phyloP scores from a whole-genome alignment of 37 sponge, comb jelly and placozoan genomes.

The Oscarella lobularis region DNA sequence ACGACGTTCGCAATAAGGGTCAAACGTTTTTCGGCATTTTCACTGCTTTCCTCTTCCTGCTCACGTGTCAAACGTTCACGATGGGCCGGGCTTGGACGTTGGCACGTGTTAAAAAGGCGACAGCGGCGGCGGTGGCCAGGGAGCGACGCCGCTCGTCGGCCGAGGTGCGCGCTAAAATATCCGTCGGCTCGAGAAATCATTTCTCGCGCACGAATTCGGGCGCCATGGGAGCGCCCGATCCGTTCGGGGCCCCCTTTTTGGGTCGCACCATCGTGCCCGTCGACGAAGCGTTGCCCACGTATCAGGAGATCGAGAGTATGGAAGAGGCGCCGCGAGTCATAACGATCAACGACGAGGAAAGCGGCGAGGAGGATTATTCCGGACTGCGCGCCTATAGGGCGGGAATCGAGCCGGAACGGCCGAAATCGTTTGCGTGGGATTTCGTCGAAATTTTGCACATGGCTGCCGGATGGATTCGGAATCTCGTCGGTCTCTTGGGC shows the following conservation, averaged over 20 bases:
- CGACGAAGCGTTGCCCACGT: background rate
- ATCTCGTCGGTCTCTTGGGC: background rate
- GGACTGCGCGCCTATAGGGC: background rate
- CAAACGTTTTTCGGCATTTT: conserved; percentile 69
- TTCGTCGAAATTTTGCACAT: background rate
- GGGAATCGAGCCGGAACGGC: background rate
- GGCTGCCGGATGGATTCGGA: background rate
- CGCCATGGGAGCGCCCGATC: background rate
- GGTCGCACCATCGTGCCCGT: background rate
- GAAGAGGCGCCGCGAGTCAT: background rate
- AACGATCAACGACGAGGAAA: background rate
- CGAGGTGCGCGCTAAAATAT: background rate
- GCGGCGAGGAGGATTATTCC: background rate
- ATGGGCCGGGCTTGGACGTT: background rate
- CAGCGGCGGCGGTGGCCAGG: no score
- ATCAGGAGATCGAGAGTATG: background rate
- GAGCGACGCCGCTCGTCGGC: background rate
- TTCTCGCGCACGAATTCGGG: background rate
- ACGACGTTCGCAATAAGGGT: conserved; percentile 46
- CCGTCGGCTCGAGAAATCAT: background rate
- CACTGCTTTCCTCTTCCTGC: conserved; percentile 10
- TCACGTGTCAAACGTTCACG: conserved; percentile 1
- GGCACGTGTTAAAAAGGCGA: background rate
- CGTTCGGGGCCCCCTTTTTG: background rate
- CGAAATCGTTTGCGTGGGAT: conserved; percentile 1